These are phyloP conservation scores for Probosciger aterrimus DNA, from an alignment of 2,113 vertebrate genomes.

Conservation along the genomic window DNA sequence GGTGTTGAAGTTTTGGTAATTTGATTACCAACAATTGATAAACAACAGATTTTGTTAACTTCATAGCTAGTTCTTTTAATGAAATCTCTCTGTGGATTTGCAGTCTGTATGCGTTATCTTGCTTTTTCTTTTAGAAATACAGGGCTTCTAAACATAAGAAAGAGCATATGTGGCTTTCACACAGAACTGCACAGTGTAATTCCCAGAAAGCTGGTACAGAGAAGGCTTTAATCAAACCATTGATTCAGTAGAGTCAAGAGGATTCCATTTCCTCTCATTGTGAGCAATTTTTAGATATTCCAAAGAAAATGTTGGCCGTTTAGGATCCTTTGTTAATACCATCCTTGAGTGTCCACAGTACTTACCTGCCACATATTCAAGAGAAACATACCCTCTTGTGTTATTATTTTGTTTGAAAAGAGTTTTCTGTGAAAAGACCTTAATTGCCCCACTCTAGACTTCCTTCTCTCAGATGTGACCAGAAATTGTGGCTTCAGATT, in stretches of 20 bases:
- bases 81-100: background rate
- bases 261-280: background rate
- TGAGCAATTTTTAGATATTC: background rate
- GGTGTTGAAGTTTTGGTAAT: background rate
- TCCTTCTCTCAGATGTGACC: background rate
- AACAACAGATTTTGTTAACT: background rate
- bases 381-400: background rate
- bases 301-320: background rate
- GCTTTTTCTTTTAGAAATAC: background rate
- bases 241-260: background rate
- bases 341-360: background rate
- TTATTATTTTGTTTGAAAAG: background rate
- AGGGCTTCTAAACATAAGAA: background rate
- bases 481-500: background rate
- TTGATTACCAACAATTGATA: background rate
- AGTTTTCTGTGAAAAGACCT: background rate
- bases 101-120: background rate
- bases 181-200: background rate
- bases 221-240: background rate
- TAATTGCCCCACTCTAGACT: background rate
- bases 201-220: background rate
- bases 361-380: background rate
- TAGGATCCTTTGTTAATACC: background rate
- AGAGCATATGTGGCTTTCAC: background rate
- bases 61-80: background rate